Conservation (phyloP, 2,888 invertebrate genomes). For the Anodontia alba region DNA sequence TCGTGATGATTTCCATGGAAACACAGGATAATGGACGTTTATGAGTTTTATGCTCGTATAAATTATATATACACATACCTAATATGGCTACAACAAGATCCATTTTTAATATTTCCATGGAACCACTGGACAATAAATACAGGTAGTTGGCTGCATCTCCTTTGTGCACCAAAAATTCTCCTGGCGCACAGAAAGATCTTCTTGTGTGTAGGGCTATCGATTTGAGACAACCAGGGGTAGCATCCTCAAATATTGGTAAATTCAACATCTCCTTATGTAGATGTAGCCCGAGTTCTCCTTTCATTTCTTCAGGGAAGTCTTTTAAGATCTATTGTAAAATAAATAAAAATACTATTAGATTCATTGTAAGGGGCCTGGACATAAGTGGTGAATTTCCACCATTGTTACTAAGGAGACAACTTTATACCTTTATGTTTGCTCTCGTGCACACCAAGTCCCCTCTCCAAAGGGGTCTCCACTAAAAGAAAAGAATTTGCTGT, state of each 20-base stretch:
- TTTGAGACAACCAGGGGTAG: slow-evolving; percentile 97
- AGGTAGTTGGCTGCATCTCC: slow-evolving; percentile 97
- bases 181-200: slow-evolving; percentile 98
- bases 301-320: slow-evolving; percentile 97
- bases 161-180: slow-evolving; percentile 96
- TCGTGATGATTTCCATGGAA: too few species aligned
- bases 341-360: not conserved
- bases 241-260: slow-evolving; percentile 96
- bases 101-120: slow-evolving; percentile 98
- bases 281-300: slow-evolving; percentile 98
- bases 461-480: too few species aligned
- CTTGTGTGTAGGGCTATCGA: slow-evolving; percentile 96
- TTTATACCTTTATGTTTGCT: too few species aligned
- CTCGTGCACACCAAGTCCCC: too few species aligned
- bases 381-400: too few species aligned
- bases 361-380: too few species aligned
- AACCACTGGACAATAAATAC: slow-evolving; percentile 98
- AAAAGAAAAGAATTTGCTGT: too few species aligned
- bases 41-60: too few species aligned
- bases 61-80: slow-evolving; percentile 91
- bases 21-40: too few species aligned
- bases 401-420: too few species aligned
- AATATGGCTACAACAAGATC: slow-evolving; percentile 98
- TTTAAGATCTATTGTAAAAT: slow-evolving; percentile 85
- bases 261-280: slow-evolving; percentile 97